Evolutionary conservation across 92 coral and sea anemone species (phyloP), one percentile per base, ranked within the genome.

Genomic region (Bergia puertoricense): DNA sequence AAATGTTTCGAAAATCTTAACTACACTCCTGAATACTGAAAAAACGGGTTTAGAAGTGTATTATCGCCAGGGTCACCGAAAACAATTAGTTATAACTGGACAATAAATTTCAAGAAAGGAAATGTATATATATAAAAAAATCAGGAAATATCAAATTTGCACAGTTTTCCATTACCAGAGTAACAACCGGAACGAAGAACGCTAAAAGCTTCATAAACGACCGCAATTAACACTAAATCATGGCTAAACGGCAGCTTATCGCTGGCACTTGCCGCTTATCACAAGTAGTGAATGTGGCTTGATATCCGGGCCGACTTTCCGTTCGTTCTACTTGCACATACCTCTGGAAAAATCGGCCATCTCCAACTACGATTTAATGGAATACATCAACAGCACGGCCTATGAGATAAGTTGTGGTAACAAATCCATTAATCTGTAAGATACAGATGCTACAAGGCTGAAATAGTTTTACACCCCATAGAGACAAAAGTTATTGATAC

Each of bases 331-430:
- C n/a, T 0, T 62, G 69, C 23, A 62, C n/a, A 62, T 18, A 22
- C 6, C 30, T 62, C 20, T 62, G 69, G 11, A 54, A 62, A 30
- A 79, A 36, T 15, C 45, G 8, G 6, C 57, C 68, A 79, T 50
- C 83, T 23, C 69, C 83, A 79, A 51, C 83, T 10, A n/a, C n/a
- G 83, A 79, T 79, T 79, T 79, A 39, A 79, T 79, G 69, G 69
- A 20, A 39, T 79, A 23, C 44, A 54, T 79, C 46, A 48, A 51
- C 54, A 8, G 57, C 18, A 76, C 23, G 48, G 18, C 22, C 11
- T 2, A 14, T 0, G 78, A 74, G 78, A 74, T 74, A 74, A 74
- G 22, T 23, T 13, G 44, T 40, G 23, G 69, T 6, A 23, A 62
- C 69, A 62, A 16, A 22, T 13, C 23, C 0, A 22, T 20, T 23